Base-by-base conservation (phyloP, 2,113 vertebrate species). In the Chaenogobius annularis region DNA sequence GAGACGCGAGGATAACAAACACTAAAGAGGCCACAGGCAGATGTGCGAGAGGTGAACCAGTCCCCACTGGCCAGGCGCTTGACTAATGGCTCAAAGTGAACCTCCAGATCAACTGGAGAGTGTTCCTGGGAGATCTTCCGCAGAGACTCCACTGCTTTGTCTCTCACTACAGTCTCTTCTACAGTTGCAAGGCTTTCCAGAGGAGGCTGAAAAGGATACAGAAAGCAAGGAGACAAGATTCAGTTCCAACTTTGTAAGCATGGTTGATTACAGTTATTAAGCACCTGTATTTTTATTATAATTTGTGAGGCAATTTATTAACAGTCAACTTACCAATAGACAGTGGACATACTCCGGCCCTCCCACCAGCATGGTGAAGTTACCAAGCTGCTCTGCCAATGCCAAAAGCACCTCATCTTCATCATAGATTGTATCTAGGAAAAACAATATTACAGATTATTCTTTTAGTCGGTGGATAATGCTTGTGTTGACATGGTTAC, bases 1-100 rank as follows among this genome's bases (percentile, higher is more conserved):
- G 95, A 95, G 47, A 96, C 95, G 47, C 95, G 93, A 5, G 96
- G 95, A 84, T 97, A 97, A 87, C 95, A 96, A 67, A 96, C 95
- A 0, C 95, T 96, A 88, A 97, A 96, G 72, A 97, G 92, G 46
- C 95, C 95, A 40, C 96, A 97, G 0, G 96, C 96, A 65, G 96
- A 97, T 10, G 95, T 96, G 63, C 96, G 94, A 66, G 95, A 96
- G 22, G 96, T 97, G 85, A 97, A 96, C 96, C 96, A 97, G 85
- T 97, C 95, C 23, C 96, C 96, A 47, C 95, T 95, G 17, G 95
- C 95, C 67, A 97, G 86, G 11, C 95, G 93, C 78, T 97, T 97
- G 72, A 97, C 95, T 90, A 97, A 88, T n/a, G 96, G 96, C 50
- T 96, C 95, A 87, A 97, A 97, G 72, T 97, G 95, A 61, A 95